These are phyloP conservation scores for Camponotus floridanus DNA, from an alignment of 1,140 invertebrate species.

Conservation along the genomic window DNA sequence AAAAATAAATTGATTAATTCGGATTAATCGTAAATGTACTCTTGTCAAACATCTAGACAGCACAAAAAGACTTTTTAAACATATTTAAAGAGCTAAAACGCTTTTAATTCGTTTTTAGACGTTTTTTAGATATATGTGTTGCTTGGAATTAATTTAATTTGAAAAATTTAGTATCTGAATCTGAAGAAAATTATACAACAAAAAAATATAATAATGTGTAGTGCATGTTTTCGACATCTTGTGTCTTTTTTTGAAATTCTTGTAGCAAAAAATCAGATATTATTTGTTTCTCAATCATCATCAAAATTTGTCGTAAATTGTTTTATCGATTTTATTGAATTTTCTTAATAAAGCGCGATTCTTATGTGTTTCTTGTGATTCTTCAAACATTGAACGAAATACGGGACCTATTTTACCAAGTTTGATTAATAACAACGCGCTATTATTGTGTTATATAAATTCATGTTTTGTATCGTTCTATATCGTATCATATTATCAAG, in stretches of 20 bases:
- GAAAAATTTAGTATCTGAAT: neutral
- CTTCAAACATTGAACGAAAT: neutral
- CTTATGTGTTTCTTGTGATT: neutral
- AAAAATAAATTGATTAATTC: neutral
- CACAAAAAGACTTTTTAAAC: too few relatives aligned
- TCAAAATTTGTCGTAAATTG: neutral
- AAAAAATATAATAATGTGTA: neutral
- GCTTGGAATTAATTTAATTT: neutral
- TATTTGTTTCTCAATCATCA: neutral
- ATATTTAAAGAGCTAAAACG: too few relatives aligned
- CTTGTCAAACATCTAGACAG: neutral
- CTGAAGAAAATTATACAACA: neutral
- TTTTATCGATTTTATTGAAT: neutral
- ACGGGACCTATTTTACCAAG: neutral
- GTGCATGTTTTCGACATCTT: neutral
- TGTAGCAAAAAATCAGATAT: constrained; percentile 7
- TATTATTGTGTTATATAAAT: constrained; percentile 6
- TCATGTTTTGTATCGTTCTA: neutral
- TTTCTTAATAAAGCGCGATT: neutral
- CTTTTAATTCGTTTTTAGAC: too few relatives aligned
- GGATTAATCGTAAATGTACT: neutral
- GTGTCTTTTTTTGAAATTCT: neutral
- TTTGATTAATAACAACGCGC: neutral
- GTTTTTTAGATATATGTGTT: too few relatives aligned
- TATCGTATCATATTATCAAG: constrained; percentile 5